Conservation (phyloP, 2,113 vertebrate genomes). For the Heptranchias perlo region DNA sequence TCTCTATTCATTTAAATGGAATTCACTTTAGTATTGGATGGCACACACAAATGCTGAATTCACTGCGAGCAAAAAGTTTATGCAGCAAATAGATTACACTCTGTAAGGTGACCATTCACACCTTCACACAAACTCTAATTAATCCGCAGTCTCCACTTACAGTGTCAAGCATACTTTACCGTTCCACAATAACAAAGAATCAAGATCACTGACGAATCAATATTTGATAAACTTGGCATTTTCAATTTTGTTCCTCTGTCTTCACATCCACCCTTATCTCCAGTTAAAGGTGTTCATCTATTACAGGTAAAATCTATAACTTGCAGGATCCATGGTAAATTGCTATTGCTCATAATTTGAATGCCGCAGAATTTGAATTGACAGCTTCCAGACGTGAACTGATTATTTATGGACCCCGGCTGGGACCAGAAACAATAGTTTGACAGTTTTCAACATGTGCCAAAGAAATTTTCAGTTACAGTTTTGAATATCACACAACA, state of each 20-base stretch:
- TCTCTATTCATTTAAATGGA: neutral
- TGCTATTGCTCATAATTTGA: neutral
- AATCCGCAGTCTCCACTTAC: neutral
- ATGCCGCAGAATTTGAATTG: neutral
- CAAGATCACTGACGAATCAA: neutral
- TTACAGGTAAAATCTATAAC: neutral
- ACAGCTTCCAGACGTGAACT: neutral
- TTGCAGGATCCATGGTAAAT: neutral
- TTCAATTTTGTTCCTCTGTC: neutral
- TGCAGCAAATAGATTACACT: neutral
- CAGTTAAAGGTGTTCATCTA: neutral
- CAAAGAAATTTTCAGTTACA: neutral
- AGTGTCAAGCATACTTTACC: neutral
- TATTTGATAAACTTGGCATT: neutral
- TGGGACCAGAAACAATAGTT: no score
- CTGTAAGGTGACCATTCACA: neutral
- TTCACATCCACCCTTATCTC: neutral
- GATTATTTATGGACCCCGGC: neutral
- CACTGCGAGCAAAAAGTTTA: neutral
- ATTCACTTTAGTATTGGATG: no score
- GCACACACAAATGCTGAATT: neutral
- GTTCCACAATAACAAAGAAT: neutral
- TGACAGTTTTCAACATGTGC: neutral
- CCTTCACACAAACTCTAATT: neutral
- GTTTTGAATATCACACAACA: neutral